Conservation (phyloP, 2,113 vertebrate genomes). For the Aepyceros melampus region DNA sequence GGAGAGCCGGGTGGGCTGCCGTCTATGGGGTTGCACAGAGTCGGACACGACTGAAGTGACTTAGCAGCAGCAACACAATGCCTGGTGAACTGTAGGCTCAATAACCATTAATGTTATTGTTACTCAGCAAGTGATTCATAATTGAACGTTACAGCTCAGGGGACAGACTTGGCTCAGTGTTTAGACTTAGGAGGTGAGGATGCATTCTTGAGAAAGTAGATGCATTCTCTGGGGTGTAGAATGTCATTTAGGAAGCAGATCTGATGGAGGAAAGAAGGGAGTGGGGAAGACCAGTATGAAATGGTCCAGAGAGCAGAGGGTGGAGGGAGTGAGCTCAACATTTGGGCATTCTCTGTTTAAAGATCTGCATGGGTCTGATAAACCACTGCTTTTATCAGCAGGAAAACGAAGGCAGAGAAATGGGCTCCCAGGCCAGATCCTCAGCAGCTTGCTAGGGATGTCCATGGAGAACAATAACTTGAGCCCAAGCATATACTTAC, state of each 20-base stretch:
- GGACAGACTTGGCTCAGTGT: neutral
- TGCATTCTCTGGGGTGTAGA: neutral
- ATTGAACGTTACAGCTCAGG: neutral
- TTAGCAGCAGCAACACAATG: neutral
- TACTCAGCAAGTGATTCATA: neutral
- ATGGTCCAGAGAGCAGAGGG: neutral
- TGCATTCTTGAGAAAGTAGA: neutral
- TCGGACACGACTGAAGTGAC: too few species aligned
- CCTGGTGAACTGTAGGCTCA: neutral
- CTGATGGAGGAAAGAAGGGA: neutral
- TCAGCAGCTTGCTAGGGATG: neutral
- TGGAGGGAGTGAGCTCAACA: neutral
- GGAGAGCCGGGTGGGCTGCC: too few species aligned
- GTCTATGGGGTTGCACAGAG: too few species aligned
- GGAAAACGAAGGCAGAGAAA: neutral
- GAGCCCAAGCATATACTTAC: neutral
- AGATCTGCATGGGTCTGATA: too few species aligned
- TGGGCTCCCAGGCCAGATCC: neutral
- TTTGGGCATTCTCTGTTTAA: neutral
- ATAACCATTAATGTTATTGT: neutral
- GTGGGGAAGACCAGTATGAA: neutral
- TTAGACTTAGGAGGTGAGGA: neutral
- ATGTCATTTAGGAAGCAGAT: neutral
- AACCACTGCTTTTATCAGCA: neutral
- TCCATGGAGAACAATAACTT: neutral